Conservation (phyloP, 1,140 invertebrate species). For the Drosophila sp. region DNA sequence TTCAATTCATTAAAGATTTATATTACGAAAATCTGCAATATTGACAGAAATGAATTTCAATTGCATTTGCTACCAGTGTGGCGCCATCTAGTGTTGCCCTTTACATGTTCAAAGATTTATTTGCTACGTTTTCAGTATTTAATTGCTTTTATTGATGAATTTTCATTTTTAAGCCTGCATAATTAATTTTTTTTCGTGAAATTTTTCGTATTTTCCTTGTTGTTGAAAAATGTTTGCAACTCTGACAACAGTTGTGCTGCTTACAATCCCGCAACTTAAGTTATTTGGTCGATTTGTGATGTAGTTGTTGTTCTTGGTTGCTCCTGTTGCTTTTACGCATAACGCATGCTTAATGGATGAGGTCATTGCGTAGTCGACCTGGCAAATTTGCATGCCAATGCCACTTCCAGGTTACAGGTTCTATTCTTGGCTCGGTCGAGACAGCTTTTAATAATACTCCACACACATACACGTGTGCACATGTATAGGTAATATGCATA, state of each 20-base stretch:
- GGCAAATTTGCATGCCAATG: constrained; percentile 35
- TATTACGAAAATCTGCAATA: background rate
- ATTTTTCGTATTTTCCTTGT: no score
- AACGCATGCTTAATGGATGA: constrained; percentile 50
- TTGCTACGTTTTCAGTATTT: no score
- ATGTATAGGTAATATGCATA: background rate
- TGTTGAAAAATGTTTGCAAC: no score
- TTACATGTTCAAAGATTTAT: background rate
- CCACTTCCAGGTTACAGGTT: constrained; percentile 35
- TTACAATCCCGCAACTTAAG: background rate
- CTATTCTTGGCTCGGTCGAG: constrained; percentile 23
- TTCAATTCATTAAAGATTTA: background rate
- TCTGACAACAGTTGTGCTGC: no score
- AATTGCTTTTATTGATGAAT: no score
- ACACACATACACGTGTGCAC: background rate
- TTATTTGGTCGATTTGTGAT: constrained; percentile 73
- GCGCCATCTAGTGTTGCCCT: constrained; percentile 1
- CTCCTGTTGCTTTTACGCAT: constrained; percentile 48
- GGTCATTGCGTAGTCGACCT: constrained; percentile 51
- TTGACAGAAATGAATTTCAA: background rate
- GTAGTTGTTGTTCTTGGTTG: constrained; percentile 1
- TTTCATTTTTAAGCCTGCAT: no score
- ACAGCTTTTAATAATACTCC: constrained; percentile 19
- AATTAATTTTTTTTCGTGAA: no score
- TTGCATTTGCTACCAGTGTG: background rate